phyloP scores from a whole-genome alignment of 1,140 invertebrate genomes.

The Agraylea sexmaculata region DNA sequence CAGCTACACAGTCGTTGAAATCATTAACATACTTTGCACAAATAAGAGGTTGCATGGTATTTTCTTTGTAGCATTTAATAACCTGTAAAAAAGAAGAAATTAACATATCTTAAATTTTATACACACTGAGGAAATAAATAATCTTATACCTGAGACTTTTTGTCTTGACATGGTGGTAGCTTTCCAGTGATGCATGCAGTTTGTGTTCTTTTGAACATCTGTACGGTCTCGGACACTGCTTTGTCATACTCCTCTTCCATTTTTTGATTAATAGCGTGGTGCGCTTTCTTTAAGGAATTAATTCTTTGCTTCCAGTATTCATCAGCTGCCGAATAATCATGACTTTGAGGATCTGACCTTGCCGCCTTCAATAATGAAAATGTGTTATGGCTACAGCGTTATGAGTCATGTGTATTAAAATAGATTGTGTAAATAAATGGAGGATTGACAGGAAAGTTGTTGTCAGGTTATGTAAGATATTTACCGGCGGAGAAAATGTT shows the following conservation, averaged over 20 bases:
- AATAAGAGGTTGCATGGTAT: constrained; percentile 16
- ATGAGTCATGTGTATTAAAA: too few species aligned
- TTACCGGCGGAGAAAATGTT: too few species aligned
- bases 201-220: constrained; percentile 19
- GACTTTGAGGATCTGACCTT: too few species aligned
- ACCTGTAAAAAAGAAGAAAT: constrained; percentile 16
- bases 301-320: constrained; percentile 42
- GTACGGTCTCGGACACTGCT: constrained; percentile 25
- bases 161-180: constrained; percentile 17
- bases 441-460: too few species aligned
- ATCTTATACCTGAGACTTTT: constrained; percentile 10
- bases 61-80: constrained; percentile 19
- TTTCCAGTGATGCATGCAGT: constrained; percentile 14
- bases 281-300: constrained; percentile 35
- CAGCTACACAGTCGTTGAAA: constrained; percentile 19
- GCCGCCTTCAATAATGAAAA: too few species aligned
- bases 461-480: too few species aligned
- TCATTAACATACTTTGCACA: constrained; percentile 18
- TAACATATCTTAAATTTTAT: not conserved
- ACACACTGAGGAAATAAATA: not conserved
- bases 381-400: too few species aligned
- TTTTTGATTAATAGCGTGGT: constrained; percentile 36
- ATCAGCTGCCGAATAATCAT: constrained; percentile 23
- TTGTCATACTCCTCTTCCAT: constrained; percentile 42
- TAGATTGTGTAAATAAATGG: too few species aligned